Percentiles rank a stretch among this genome's conserved stretches.
Conservation (phyloP, 2,888 invertebrate genomes). For the Mactromeris polynyma region DNA sequence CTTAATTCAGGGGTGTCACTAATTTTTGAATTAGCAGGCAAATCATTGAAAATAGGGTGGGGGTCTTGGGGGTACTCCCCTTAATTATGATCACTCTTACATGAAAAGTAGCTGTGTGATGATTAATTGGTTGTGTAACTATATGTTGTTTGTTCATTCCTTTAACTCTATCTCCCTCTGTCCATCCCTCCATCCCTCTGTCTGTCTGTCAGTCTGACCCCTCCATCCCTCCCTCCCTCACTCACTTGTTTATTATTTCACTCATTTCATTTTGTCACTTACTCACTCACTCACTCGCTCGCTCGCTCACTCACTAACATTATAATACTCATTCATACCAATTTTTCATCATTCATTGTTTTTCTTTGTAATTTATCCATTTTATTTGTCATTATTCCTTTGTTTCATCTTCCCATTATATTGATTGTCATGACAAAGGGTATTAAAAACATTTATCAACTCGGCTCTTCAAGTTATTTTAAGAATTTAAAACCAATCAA, state of each 20-base stretch:
- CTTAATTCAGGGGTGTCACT: too few species aligned
- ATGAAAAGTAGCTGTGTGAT: too few species aligned
- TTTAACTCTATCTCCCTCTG: not conserved
- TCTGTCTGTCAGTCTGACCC: not conserved
- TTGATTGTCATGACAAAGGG: not conserved
- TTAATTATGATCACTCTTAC: too few species aligned
- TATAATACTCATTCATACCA: too few species aligned
- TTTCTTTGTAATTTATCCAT: not conserved
- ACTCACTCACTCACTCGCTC: not conserved
- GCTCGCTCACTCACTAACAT: too few species aligned
- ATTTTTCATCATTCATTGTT: not conserved
- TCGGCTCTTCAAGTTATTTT: not conserved
- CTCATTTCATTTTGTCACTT: not conserved
- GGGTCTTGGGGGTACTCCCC: too few species aligned
- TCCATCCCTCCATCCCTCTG: not conserved
- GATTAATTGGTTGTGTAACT: too few species aligned
- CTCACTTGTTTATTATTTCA: not conserved
- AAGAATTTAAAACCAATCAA: not conserved
- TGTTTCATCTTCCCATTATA: too few species aligned
- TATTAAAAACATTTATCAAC: not conserved
- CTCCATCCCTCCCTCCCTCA: not conserved
- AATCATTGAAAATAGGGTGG: too few species aligned
- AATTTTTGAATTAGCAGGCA: too few species aligned
- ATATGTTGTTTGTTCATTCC: not conserved
- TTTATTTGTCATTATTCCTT: not conserved